Percentiles rank a stretch among this genome's conserved stretches.
These are phyloP conservation scores for Bubo blakistoni DNA, from an alignment of 2,113 vertebrate genomes.

Conservation along the genomic window DNA sequence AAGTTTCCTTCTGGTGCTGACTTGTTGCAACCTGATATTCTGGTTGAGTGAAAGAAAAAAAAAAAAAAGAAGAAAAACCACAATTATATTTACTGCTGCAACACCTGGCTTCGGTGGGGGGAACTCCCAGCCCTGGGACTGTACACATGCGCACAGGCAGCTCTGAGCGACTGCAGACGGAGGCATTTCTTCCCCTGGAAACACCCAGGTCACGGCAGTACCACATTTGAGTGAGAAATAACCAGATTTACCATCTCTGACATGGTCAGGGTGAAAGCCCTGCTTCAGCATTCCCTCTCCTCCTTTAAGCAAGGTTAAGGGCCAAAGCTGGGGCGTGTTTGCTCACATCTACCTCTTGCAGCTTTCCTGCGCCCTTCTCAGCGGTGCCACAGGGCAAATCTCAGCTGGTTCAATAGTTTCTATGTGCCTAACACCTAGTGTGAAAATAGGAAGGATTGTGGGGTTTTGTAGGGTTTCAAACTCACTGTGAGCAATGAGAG, in stretches of 20 bases:
- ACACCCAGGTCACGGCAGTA: not conserved
- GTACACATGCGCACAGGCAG: accelerated
- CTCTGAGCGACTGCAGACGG: accelerated
- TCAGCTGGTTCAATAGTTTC: not conserved
- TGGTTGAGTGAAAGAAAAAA: not conserved
- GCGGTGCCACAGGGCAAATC: accelerated
- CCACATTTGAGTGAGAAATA: not conserved
- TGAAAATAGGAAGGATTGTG: accelerated
- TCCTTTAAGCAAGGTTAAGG: not conserved
- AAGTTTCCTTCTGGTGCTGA: not conserved
- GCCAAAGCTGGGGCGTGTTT: not conserved
- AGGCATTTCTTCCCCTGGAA: not conserved
- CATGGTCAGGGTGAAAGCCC: not conserved
- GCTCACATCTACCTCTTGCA: not conserved
- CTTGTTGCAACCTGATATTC: not conserved
- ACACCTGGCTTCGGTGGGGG: accelerated
- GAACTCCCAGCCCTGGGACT: not conserved
- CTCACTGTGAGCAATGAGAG: not conserved
- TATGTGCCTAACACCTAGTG: too few relatives aligned
- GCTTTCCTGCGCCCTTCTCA: not conserved
- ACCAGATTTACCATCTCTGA: not conserved
- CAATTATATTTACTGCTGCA: not conserved
- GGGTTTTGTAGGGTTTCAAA: not conserved
- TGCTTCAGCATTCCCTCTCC: not conserved
- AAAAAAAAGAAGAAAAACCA: not conserved